Percentiles rank a stretch among this genome's conserved stretches.
These are phyloP conservation scores for Sinhomidia bicolor DNA, from an alignment of 2,888 invertebrate genomes.

Conservation along the genomic window DNA sequence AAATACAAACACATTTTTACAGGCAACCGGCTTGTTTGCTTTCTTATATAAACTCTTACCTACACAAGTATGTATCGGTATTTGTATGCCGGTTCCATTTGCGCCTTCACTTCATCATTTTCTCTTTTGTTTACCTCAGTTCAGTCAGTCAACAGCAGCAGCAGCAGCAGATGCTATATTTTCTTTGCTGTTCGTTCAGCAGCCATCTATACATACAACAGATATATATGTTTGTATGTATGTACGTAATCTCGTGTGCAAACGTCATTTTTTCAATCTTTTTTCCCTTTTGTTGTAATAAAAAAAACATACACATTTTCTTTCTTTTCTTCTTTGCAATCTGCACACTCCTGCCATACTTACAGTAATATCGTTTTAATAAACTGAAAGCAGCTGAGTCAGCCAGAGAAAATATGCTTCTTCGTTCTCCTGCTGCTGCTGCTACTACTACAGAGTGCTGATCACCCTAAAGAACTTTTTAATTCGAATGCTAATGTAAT, in stretches of 20 bases:
- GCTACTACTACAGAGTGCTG: too few relatives aligned
- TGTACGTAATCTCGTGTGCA: too few relatives aligned
- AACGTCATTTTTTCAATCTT: too few relatives aligned
- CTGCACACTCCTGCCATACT: not conserved
- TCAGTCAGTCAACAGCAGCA: not conserved
- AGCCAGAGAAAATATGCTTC: constrained; percentile 1
- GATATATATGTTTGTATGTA: too few relatives aligned
- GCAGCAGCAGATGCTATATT: not conserved
- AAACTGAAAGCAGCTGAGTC: constrained; percentile 35
- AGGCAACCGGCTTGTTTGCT: not conserved
- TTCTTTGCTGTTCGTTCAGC: too few relatives aligned
- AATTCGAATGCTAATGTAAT: not conserved
- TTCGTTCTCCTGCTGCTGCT: not conserved
- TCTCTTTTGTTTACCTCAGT: constrained; percentile 48
- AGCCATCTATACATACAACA: too few relatives aligned
- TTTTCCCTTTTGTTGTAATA: too few relatives aligned
- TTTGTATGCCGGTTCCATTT: constrained; percentile 39
- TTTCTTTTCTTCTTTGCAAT: too few relatives aligned
- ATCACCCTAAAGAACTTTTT: not conserved
- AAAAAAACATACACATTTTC: too few relatives aligned
- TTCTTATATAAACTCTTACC: not conserved
- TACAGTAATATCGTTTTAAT: not conserved
- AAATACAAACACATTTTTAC: not conserved
- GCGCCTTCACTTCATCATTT: constrained; percentile 39
- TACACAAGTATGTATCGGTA: not conserved